Conservation (phyloP, 1,140 invertebrate species). For the Hylaeus anthracinus region DNA sequence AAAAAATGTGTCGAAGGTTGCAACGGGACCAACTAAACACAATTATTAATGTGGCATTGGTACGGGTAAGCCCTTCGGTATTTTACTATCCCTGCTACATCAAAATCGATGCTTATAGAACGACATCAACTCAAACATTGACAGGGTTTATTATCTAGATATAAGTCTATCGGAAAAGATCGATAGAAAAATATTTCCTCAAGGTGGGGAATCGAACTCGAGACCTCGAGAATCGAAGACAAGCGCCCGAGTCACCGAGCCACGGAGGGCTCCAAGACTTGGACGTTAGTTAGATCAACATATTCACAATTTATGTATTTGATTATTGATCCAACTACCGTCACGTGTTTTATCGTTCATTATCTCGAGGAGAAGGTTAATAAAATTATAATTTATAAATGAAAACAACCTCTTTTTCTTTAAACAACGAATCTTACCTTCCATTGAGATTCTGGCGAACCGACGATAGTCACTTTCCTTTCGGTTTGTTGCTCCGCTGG, state of each 20-base stretch:
- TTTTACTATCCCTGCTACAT: constrained; percentile 70
- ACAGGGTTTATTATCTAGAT: constrained; percentile 43
- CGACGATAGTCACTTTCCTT: constrained; percentile 96
- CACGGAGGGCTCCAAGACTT: neutral
- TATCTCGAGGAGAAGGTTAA: no score
- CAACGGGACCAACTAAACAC: constrained; percentile 60
- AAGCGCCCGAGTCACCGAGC: constrained; percentile 1
- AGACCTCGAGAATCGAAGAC: constrained; percentile 3
- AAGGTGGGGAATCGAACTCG: constrained; percentile 45
- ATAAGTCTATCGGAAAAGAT: neutral
- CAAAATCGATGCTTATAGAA: constrained; percentile 63
- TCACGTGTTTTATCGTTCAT: no score
- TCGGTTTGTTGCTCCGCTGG: constrained; percentile 87
- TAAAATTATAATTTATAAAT: no score
- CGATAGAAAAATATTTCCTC: neutral
- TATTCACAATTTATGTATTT: no score
- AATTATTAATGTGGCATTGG: constrained; percentile 39
- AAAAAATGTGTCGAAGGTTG: constrained; percentile 60
- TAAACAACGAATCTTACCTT: constrained; percentile 84
- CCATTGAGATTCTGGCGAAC: constrained; percentile 97
- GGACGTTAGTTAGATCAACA: accelerated
- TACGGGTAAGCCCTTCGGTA: constrained; percentile 61
- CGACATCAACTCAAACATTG: constrained; percentile 59
- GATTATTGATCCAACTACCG: no score
- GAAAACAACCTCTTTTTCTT: no score